These are phyloP conservation scores for Drosophila punjabiensis DNA, from an alignment of 1,140 invertebrate genomes.

Conservation along the genomic window DNA sequence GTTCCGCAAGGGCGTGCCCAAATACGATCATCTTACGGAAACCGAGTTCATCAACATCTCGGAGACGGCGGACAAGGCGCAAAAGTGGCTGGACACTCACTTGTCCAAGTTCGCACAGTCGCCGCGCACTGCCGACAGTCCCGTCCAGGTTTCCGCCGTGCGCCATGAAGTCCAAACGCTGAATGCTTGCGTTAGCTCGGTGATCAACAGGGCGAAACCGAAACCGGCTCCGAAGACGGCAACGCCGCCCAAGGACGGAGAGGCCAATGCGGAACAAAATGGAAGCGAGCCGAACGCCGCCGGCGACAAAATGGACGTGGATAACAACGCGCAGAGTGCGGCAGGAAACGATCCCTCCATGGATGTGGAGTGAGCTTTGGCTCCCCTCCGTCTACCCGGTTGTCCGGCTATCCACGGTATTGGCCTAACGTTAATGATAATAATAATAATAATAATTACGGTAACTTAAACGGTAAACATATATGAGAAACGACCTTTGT, in stretches of 20 bases:
- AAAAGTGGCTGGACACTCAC: slow-evolving; percentile 92
- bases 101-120: slow-evolving; percentile 87
- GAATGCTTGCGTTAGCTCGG: slow-evolving; percentile 79
- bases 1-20: slow-evolving; percentile 89
- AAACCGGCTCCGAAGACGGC: slow-evolving; percentile 78
- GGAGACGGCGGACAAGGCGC: slow-evolving; percentile 87
- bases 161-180: slow-evolving; percentile 88
- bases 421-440: slow-evolving; percentile 70
- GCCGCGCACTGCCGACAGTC: slow-evolving; percentile 89
- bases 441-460: slow-evolving; percentile 48
- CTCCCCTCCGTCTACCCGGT: slow-evolving; percentile 14
- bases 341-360: slow-evolving; percentile 49
- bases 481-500: slow-evolving; percentile 52
- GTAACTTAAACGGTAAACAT: slow-evolving; percentile 57
- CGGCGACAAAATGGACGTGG: slow-evolving; percentile 73
- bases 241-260: slow-evolving; percentile 69
- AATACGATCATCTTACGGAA: slow-evolving; percentile 93
- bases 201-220: slow-evolving; percentile 84
- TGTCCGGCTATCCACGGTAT: slow-evolving; percentile 64
- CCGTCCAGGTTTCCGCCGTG: slow-evolving; percentile 92
- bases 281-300: slow-evolving; percentile 60
- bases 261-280: slow-evolving; percentile 72
- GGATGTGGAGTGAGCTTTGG: slow-evolving; percentile 65
- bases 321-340: slow-evolving; percentile 56
- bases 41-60: slow-evolving; percentile 92